Evolutionary conservation across 2,888 invertebrate species (phyloP).

Genomic region (Chymomyza fuscimana): DNA sequence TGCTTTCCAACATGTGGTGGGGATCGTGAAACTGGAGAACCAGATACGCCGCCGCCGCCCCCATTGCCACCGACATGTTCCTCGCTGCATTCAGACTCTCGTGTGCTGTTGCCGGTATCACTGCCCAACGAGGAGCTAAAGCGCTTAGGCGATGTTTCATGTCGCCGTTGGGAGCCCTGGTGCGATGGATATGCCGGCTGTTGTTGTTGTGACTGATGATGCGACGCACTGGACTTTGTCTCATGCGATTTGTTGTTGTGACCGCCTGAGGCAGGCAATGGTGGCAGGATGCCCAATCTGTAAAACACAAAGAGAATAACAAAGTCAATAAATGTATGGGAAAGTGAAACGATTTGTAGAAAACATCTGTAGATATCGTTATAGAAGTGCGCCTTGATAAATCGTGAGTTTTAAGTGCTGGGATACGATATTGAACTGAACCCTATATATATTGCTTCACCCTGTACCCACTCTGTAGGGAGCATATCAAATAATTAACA

Average conservation of each 20-base stretch:
- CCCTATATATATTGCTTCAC: no score
- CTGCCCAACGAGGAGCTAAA: conserved; percentile 89
- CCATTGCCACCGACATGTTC: conserved; percentile 79
- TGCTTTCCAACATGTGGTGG: conserved; percentile 57
- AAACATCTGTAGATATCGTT: no score
- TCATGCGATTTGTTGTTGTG: conserved; percentile 63
- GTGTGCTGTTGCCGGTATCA: conserved; percentile 85
- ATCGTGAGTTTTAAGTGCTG: no score
- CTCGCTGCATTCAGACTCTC: conserved; percentile 86
- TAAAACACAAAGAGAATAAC: background rate
- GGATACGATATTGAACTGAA: no score
- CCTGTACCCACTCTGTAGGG: no score
- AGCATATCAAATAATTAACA: no score
- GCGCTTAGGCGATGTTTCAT: conserved; percentile 79
- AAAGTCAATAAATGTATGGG: background rate
- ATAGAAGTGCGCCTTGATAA: no score
- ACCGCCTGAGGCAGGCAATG: conserved; percentile 79
- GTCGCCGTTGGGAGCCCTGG: conserved; percentile 56
- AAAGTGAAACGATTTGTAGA: no score
- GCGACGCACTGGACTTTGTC: conserved; percentile 84
- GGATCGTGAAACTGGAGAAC: conserved; percentile 77
- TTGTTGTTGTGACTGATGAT: conserved; percentile 79
- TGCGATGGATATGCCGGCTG: conserved; percentile 24
- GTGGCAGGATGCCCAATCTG: conserved; percentile 75
- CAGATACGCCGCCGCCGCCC: conserved; percentile 39